These are phyloP conservation scores for Lithophane socia DNA, from an alignment of 2,888 invertebrate genomes.

Conservation along the genomic window DNA sequence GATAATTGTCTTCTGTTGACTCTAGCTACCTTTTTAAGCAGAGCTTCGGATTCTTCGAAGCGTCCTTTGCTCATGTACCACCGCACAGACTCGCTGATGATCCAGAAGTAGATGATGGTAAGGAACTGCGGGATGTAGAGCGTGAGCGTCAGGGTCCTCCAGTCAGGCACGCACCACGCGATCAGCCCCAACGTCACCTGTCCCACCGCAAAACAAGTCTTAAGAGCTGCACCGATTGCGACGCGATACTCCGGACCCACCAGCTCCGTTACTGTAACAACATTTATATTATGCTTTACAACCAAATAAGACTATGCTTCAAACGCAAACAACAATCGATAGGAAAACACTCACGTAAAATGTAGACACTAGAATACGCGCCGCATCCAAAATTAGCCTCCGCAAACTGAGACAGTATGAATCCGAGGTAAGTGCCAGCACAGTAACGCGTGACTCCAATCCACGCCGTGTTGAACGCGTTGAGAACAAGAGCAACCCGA, in stretches of 20 bases:
- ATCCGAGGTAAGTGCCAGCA: constrained; percentile 90
- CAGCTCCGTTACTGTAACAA: constrained; percentile 92
- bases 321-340: background rate
- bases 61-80: constrained; percentile 94
- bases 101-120: constrained; percentile 92
- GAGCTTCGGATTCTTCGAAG: constrained; percentile 91
- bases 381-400: constrained; percentile 92
- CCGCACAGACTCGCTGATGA: constrained; percentile 93
- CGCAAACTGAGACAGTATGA: constrained; percentile 92
- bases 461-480: constrained; percentile 91
- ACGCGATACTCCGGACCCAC: constrained; percentile 93
- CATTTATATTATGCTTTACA: background rate
- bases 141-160: constrained; percentile 92
- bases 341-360: constrained; percentile 88
- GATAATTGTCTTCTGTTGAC: constrained; percentile 87
- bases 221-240: constrained; percentile 92
- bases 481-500: constrained; percentile 89
- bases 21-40: constrained; percentile 91
- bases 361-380: constrained; percentile 92
- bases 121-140: constrained; percentile 93
- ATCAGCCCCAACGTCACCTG: constrained; percentile 92
- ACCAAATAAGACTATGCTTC: no score
- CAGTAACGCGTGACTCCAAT: constrained; percentile 91
- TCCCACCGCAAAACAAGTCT: constrained; percentile 93
- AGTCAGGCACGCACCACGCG: constrained; percentile 92